These are phyloP conservation scores for Catharus ustulatus DNA, from an alignment of 2,797 vertebrate genomes.

Conservation along the genomic window DNA sequence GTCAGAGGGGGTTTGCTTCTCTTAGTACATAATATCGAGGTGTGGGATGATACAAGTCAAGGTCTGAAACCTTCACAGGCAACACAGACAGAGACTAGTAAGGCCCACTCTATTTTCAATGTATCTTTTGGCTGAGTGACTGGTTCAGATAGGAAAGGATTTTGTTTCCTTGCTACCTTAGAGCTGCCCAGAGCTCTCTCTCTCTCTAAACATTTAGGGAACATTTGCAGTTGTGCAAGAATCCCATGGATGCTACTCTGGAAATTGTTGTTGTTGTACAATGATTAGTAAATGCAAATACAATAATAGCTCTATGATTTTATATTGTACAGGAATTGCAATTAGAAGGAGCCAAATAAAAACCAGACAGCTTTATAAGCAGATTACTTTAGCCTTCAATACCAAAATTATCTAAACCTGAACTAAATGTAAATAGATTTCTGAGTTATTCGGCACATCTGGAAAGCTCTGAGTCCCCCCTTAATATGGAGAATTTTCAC, in stretches of 20 bases:
- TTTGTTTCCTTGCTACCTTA: background rate
- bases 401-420: background rate
- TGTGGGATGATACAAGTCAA: background rate
- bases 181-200: background rate
- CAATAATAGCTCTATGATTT: background rate
- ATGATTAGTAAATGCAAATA: background rate
- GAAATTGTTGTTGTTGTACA: background rate
- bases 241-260: background rate
- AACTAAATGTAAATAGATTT: background rate
- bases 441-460: background rate
- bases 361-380: background rate
- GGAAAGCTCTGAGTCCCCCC: background rate
- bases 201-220: background rate
- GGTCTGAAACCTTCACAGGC: background rate
- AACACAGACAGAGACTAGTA: accelerated
- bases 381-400: background rate
- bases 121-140: background rate
- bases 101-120: accelerated
- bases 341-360: slow-evolving; percentile 39
- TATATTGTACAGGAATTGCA: background rate
- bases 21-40: accelerated
- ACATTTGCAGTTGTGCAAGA: background rate
- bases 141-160: background rate
- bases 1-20: background rate
- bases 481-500: background rate